Evolutionary conservation across 1,140 invertebrate genomes (phyloP).

Genomic region (Drosophila littoralis): DNA sequence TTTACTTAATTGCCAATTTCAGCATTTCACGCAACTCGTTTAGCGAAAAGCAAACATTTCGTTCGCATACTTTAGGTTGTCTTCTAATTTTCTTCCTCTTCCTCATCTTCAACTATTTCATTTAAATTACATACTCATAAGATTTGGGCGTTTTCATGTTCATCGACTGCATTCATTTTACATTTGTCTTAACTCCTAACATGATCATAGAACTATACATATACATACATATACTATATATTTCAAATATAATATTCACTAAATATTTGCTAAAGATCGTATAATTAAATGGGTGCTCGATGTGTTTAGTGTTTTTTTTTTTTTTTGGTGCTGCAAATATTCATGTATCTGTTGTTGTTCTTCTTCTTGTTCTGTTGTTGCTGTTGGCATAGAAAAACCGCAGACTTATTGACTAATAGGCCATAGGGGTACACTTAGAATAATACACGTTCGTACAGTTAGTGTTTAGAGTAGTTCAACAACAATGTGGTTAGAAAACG

Average conservation of each 20-base stretch:
- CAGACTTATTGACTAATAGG: conserved; percentile 67
- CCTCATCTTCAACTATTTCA: conserved; percentile 15
- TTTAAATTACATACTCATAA: conserved; percentile 83
- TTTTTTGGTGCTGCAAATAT: conserved; percentile 55
- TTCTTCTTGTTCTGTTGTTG: conserved; percentile 38
- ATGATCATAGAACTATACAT: conserved; percentile 26
- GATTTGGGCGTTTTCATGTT: conserved; percentile 83
- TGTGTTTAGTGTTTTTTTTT: conserved; percentile 44
- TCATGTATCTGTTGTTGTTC: conserved; percentile 25
- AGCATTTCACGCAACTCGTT: conserved; percentile 56
- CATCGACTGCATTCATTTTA: conserved; percentile 75
- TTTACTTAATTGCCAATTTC: conserved; percentile 80
- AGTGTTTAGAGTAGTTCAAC: conserved; percentile 60
- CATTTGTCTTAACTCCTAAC: conserved; percentile 65
- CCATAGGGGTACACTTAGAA: conserved; percentile 76
- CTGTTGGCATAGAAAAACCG: conserved; percentile 55
- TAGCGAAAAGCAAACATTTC: conserved; percentile 39
- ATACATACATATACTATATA: conserved; percentile 27
- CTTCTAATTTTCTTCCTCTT: conserved; percentile 5
- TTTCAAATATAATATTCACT: conserved; percentile 45
- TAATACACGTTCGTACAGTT: conserved; percentile 48
- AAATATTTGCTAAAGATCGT: conserved; percentile 46
- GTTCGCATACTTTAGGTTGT: conserved; percentile 45
- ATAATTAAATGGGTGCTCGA: conserved; percentile 66
- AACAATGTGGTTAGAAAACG: conserved; percentile 75